A percentile compares a stretch with the other conserved stretches of the same genome.
These are phyloP conservation scores for Heterodera schachtii DNA, from an alignment of 1,140 invertebrate species.

Conservation along the genomic window DNA sequence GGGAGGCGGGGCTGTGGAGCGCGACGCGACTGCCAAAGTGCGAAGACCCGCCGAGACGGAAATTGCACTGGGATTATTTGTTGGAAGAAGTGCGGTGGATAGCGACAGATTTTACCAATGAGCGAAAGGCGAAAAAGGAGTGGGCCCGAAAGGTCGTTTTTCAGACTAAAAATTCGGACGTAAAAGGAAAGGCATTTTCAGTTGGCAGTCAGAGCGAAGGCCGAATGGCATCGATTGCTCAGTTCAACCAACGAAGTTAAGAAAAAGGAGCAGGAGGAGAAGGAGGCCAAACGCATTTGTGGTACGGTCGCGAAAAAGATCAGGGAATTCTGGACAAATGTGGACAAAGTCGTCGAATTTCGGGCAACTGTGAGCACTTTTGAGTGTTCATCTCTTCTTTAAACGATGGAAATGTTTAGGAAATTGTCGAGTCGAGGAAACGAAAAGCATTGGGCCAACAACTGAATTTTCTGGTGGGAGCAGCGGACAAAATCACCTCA, in stretches of 20 bases:
- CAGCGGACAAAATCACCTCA: conserved; percentile 92
- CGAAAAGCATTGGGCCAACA: conserved; percentile 95
- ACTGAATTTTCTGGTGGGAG: conserved; percentile 95
- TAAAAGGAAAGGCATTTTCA: conserved; percentile 73
- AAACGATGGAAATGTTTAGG: conserved; percentile 36
- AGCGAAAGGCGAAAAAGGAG: conserved; percentile 94
- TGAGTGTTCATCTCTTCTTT: conserved; percentile 11
- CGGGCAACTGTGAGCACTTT: conserved; percentile 39
- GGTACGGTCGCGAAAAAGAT: conserved; percentile 88
- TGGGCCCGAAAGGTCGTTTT: conserved; percentile 81
- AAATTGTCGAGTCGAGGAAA: conserved; percentile 60
- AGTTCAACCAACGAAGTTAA: conserved; percentile 11
- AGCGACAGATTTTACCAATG: conserved; percentile 92
- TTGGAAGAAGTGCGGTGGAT: conserved; percentile 98
- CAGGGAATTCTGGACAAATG: conserved; percentile 81
- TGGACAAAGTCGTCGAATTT: conserved; percentile 61
- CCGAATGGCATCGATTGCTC: conserved; percentile 14
- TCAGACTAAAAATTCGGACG: no score
- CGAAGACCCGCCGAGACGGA: conserved; percentile 56
- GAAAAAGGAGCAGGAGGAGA: conserved; percentile 24
- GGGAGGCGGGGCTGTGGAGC: conserved; percentile 57
- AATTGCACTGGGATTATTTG: conserved; percentile 92
- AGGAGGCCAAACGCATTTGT: conserved; percentile 75
- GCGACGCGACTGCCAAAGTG: conserved; percentile 53
- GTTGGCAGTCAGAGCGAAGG: conserved; percentile 33